Base-by-base conservation (phyloP, 2,797 vertebrate species). In the Uromys caudimaculatus region DNA sequence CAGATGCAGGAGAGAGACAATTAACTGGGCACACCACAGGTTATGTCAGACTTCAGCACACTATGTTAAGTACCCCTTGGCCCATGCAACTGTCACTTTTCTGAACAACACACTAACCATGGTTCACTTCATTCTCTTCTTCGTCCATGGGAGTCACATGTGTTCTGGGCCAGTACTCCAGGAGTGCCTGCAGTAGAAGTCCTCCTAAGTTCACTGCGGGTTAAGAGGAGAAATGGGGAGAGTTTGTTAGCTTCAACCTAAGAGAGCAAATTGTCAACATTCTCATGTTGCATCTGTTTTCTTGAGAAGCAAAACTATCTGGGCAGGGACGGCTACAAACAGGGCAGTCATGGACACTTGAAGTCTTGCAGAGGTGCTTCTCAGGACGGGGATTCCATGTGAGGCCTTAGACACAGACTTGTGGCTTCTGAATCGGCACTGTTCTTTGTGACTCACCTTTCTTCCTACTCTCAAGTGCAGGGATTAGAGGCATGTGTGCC, bases 91-190 rank as follows among this genome's bases (percentile, higher is more conserved):
- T 71, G n/a, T 54, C 35, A 58, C 76, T 32, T 67, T 52, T 19
- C 12, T 89, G 62, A 54, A 94, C 19, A 71, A 94, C 76, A 81
- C 47, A 93, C 99, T 98, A 96, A 99, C 99, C 99, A 12, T 99
- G 99, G 98, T 99, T 99, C 90, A 99, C 99, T 98, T 99, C 99
- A 5, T 99, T 99, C 98, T 99, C 99, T 75, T 99, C 99, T 98
- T 99, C 99, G 27, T 99, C 99, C 99, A 99, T 99, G 76, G 99
- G 99, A 98, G 99, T 99, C 98, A 99, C 99, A 58, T 99, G 99
- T 52, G 99, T 99, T 97, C 99, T 99, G 96, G 99, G 99, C 99
- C 99, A 99, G 98, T 99, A 99, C 93, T 99, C 99, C 86, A 99
- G 98, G 92, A 99, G 98, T 16, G 99, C 99, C 97, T 99, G 99